Conservation (phyloP, 2,888 invertebrate species). For the Philereme vetulata region DNA sequence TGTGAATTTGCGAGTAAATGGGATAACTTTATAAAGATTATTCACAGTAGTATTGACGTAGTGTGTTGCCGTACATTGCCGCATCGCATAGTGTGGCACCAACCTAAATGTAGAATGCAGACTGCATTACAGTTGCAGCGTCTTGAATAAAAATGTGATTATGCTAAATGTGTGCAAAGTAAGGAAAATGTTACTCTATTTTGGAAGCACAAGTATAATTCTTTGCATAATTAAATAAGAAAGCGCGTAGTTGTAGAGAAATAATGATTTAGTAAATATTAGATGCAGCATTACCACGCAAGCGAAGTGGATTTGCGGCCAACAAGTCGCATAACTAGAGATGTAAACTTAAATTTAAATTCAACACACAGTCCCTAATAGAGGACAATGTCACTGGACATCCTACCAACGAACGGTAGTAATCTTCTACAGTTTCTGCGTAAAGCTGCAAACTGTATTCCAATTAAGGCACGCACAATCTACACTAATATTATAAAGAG, state of each 20-base stretch:
- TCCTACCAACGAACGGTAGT: too few relatives aligned
- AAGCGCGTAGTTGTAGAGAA: conserved; percentile 14
- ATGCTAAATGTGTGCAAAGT: conserved; percentile 22
- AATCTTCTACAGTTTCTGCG: too few relatives aligned
- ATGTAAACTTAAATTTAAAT: not conserved
- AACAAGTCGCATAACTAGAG: conserved; percentile 1
- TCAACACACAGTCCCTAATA: too few relatives aligned
- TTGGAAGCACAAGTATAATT: conserved; percentile 18
- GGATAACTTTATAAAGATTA: not conserved
- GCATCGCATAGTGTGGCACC: conserved; percentile 8
- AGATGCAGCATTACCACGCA: conserved; percentile 7
- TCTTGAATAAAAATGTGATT: conserved; percentile 31
- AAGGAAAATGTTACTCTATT: conserved; percentile 16
- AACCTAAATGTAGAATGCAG: conserved; percentile 3
- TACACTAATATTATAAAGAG: too few relatives aligned
- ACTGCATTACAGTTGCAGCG: conserved; percentile 19
- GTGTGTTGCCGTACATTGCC: not conserved
- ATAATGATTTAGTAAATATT: conserved; percentile 15
- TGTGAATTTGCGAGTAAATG: too few relatives aligned
- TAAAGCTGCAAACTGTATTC: too few relatives aligned
- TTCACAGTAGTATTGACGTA: not conserved
- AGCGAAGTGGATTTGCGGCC: conserved; percentile 7
- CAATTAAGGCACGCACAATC: too few relatives aligned
- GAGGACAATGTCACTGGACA: too few relatives aligned
- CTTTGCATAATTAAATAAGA: conserved; percentile 21